phyloP scores from a whole-genome alignment of 2,113 vertebrate genomes.

The Corydoras maculifer region DNA sequence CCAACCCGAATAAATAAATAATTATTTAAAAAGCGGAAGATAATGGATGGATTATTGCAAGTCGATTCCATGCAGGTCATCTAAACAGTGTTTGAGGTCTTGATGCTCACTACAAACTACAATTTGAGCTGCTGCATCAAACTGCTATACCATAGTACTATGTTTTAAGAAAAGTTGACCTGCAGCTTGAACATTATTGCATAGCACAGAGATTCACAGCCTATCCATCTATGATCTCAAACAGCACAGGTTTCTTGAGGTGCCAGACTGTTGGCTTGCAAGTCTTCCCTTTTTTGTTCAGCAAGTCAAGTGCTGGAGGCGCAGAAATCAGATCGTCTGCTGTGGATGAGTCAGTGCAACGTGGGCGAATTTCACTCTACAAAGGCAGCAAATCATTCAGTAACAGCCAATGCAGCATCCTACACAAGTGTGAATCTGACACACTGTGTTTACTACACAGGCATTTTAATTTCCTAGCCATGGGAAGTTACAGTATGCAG shows the following conservation, averaged over 20 bases:
- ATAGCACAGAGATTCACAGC: not conserved
- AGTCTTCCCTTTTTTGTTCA: not conserved
- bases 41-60: too few species aligned
- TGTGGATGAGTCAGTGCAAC: constrained; percentile 37
- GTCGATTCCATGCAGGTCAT: too few species aligned
- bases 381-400: not conserved
- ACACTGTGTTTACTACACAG: not conserved
- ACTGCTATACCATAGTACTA: too few species aligned
- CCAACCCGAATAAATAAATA: too few species aligned
- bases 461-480: not conserved
- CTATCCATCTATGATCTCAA: not conserved
- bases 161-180: too few species aligned
- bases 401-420: not conserved
- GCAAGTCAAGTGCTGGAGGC: constrained; percentile 8
- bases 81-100: too few species aligned
- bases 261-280: not conserved
- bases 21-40: too few species aligned
- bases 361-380: constrained; percentile 15
- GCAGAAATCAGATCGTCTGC: constrained; percentile 11
- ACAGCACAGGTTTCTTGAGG: not conserved
- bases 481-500: too few species aligned
- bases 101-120: too few species aligned
- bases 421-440: not conserved
- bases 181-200: too few species aligned
- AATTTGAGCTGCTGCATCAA: too few species aligned